These are phyloP conservation scores for Myotis lucifugus DNA, from an alignment of 2,113 vertebrate genomes.

Conservation along the genomic window DNA sequence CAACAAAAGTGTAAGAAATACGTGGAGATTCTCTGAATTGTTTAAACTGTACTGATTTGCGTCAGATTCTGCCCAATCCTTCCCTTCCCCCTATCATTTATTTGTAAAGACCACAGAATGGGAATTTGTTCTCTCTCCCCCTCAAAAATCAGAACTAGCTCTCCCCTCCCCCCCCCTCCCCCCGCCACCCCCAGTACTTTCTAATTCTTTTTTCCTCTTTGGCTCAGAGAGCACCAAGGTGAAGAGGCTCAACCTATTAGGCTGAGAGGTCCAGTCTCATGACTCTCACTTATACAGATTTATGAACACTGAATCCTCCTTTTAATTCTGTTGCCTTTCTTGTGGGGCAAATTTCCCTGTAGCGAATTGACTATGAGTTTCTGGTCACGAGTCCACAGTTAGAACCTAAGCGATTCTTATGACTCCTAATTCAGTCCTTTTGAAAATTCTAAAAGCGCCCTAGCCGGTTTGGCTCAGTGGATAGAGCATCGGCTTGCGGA, in stretches of 20 bases:
- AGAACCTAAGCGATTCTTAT: background rate
- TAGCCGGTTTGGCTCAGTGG: no score
- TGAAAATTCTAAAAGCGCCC: background rate
- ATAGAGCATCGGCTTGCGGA: no score
- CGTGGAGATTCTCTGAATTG: background rate
- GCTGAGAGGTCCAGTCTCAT: background rate
- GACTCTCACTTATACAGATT: conserved; percentile 10
- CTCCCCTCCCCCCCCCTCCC: no score
- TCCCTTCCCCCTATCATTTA: background rate
- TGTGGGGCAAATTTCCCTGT: background rate
- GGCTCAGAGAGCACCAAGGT: conserved; percentile 2
- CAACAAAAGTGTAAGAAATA: background rate
- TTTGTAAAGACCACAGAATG: conserved; percentile 4
- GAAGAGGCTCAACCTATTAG: background rate
- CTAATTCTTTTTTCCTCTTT: background rate
- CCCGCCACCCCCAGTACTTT: background rate
- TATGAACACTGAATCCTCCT: conserved; percentile 23
- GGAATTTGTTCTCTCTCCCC: background rate
- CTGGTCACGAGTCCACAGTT: background rate
- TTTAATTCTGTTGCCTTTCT: conserved; percentile 27
- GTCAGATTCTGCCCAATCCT: background rate
- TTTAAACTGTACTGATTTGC: background rate
- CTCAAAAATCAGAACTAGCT: background rate
- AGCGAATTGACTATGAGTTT: background rate
- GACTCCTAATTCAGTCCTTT: conserved; percentile 1